phyloP scores from a whole-genome alignment of 2,113 vertebrate species.

The Rousettus leschenaultii region DNA sequence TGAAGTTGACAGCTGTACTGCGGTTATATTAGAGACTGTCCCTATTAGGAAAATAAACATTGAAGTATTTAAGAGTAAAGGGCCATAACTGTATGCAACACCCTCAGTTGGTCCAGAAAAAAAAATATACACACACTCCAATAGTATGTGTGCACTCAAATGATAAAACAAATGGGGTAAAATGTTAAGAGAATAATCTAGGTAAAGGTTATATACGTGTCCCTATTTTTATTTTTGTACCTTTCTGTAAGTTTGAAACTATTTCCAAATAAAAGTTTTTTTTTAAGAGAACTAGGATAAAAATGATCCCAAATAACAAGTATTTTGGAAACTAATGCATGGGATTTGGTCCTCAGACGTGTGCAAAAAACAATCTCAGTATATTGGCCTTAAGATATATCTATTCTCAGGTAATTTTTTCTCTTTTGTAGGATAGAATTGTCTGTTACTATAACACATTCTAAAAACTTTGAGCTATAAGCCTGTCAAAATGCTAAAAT shows the following conservation, averaged over 20 bases:
- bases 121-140: background rate
- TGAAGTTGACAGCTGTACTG: background rate
- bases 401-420: background rate
- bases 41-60: background rate
- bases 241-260: background rate
- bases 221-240: background rate
- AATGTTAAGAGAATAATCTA: background rate
- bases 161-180: background rate
- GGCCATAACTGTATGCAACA: background rate
- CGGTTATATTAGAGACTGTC: background rate
- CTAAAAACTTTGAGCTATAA: constrained; percentile 13
- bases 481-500: background rate
- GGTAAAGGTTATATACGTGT: background rate
- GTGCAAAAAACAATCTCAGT: background rate
- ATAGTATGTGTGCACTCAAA: background rate
- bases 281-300: background rate
- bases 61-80: background rate
- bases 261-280: background rate
- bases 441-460: background rate
- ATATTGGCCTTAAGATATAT: background rate
- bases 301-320: background rate
- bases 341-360: background rate
- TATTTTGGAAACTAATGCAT: background rate
- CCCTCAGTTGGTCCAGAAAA: background rate
- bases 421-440: background rate